A percentile compares a stretch with the other conserved stretches of the same genome.
phyloP scores from a whole-genome alignment of 1,140 invertebrate genomes.

The Zaprionus ornatus region DNA sequence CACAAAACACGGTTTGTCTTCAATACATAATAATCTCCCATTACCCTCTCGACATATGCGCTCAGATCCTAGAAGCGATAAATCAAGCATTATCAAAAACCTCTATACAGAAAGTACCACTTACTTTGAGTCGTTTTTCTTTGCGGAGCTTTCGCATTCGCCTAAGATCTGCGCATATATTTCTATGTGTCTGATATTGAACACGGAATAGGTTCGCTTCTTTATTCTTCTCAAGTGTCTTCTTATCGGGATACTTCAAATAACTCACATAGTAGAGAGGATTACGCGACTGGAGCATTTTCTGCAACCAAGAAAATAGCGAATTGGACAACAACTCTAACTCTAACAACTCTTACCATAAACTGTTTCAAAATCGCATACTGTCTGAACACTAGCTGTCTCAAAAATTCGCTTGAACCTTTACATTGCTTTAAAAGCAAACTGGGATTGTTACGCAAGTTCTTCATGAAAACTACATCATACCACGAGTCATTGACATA shows the following conservation, averaged over 20 bases:
- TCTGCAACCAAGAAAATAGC: slow-evolving; percentile 32
- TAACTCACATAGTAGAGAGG: slow-evolving; percentile 65
- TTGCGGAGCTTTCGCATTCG: slow-evolving; percentile 54
- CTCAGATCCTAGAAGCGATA: slow-evolving; percentile 1
- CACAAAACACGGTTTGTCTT: slow-evolving; percentile 79
- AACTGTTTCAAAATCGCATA: slow-evolving; percentile 69
- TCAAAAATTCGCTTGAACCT: slow-evolving; percentile 42
- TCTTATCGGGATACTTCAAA: slow-evolving; percentile 66
- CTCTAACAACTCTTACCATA: slow-evolving; percentile 58
- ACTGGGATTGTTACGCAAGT: slow-evolving; percentile 55
- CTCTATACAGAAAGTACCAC: not conserved
- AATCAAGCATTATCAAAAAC: not conserved
- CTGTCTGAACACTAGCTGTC: slow-evolving; percentile 44
- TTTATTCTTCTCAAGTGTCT: slow-evolving; percentile 50
- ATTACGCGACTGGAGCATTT: slow-evolving; percentile 76
- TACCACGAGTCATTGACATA: slow-evolving; percentile 74
- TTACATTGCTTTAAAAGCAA: slow-evolving; percentile 64
- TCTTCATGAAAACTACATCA: slow-evolving; percentile 74
- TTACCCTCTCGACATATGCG: slow-evolving; percentile 69
- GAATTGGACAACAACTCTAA: too few relatives aligned
- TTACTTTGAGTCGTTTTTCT: slow-evolving; percentile 29
- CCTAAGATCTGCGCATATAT: slow-evolving; percentile 63
- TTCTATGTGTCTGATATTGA: slow-evolving; percentile 77
- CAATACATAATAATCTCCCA: slow-evolving; percentile 74
- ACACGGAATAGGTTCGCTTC: slow-evolving; percentile 68